A percentile compares a stretch with the other conserved stretches of the same genome.
phyloP scores from a whole-genome alignment of 2,113 vertebrate genomes.

The Bettongia penicillata region DNA sequence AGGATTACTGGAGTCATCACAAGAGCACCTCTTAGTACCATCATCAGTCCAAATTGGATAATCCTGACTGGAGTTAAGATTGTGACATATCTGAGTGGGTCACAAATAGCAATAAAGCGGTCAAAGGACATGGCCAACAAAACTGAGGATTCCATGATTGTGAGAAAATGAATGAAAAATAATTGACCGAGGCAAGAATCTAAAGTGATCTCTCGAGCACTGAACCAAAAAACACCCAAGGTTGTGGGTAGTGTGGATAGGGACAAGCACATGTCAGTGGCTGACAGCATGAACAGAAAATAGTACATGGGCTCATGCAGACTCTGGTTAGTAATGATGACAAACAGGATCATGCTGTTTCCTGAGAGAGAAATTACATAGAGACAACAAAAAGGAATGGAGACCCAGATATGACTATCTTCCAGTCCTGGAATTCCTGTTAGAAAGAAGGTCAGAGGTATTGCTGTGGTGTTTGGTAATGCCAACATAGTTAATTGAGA shows the following conservation, averaged over 20 bases:
- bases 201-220: conserved; percentile 59
- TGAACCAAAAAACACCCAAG: conserved; percentile 72
- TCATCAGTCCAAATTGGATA: conserved; percentile 44
- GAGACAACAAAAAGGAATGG: conserved; percentile 72
- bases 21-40: conserved; percentile 50
- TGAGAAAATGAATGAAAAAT: conserved; percentile 36
- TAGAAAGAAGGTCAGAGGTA: conserved; percentile 57
- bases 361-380: conserved; percentile 61
- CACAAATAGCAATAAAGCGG: conserved; percentile 74
- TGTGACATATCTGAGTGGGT: conserved; percentile 64
- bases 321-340: conserved; percentile 59
- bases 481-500: conserved; percentile 32
- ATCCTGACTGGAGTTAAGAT: conserved; percentile 67
- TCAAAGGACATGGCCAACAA: conserved; percentile 77
- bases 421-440: conserved; percentile 67
- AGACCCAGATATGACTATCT: conserved; percentile 64
- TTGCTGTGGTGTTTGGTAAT: conserved; percentile 38
- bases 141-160: conserved; percentile 71
- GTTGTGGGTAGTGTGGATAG: conserved; percentile 69
- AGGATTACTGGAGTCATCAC: conserved; percentile 68
- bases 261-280: conserved; percentile 67
- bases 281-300: conserved; percentile 71
- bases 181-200: background rate
- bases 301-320: conserved; percentile 73
- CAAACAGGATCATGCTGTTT: conserved; percentile 71